phyloP scores from a whole-genome alignment of 2,113 vertebrate genomes.

The Thomomys bottae region DNA sequence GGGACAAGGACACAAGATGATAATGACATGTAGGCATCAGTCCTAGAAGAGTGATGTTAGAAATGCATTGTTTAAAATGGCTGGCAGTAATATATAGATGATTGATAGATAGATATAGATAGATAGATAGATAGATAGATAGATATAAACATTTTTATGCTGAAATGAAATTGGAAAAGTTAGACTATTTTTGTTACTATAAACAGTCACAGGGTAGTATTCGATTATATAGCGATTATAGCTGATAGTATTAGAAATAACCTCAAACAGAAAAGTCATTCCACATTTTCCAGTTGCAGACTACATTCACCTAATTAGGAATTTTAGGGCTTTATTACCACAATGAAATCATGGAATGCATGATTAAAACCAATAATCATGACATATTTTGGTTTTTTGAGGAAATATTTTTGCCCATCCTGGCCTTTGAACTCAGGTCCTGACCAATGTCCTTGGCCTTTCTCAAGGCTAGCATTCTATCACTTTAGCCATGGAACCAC shows the following conservation, averaged over 20 bases:
- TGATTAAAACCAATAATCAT: constrained; percentile 55
- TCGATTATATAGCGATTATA: constrained; percentile 68
- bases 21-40: constrained; percentile 77
- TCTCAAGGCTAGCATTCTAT: too few species aligned
- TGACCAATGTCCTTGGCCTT: too few species aligned
- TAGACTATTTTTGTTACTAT: constrained; percentile 59
- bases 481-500: too few species aligned
- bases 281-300: constrained; percentile 52
- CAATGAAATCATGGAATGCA: constrained; percentile 67
- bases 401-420: too few species aligned
- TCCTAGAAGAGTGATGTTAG: constrained; percentile 67
- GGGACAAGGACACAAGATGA: constrained; percentile 73
- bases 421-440: too few species aligned
- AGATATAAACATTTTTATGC: constrained; percentile 76
- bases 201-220: constrained; percentile 60
- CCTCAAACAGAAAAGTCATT: constrained; percentile 63
- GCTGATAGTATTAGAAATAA: constrained; percentile 68
- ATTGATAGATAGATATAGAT: too few species aligned
- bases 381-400: constrained; percentile 51
- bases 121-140: too few species aligned
- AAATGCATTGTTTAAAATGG: constrained; percentile 65
- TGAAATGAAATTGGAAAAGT: constrained; percentile 67
- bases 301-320: constrained; percentile 69
- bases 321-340: constrained; percentile 52
- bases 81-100: constrained; percentile 71